Conservation (phyloP, 2,888 invertebrate genomes). For the Tribolium freemani region DNA sequence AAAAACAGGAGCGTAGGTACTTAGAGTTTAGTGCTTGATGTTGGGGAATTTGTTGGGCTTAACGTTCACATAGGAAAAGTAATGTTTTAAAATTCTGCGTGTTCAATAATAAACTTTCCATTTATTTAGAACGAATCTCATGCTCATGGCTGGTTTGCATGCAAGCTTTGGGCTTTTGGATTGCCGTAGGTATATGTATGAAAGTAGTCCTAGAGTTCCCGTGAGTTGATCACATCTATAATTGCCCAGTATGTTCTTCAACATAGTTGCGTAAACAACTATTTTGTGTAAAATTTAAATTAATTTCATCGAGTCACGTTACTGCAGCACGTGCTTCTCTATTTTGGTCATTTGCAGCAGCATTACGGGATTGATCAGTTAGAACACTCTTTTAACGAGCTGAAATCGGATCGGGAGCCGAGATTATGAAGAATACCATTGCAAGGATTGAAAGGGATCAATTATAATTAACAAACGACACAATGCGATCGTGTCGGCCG, state of each 20-base stretch:
- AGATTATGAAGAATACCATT: constrained; percentile 44
- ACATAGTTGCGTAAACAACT: constrained; percentile 41
- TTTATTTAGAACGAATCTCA: constrained; percentile 31
- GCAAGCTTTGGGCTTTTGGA: constrained; percentile 22
- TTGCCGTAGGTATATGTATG: constrained; percentile 6
- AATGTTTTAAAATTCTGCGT: constrained; percentile 26
- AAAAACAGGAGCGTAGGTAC: constrained; percentile 11
- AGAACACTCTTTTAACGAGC: constrained; percentile 28
- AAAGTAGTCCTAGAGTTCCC: constrained; percentile 21
- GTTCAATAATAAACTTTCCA: constrained; percentile 30
- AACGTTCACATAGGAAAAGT: not conserved
- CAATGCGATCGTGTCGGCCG: constrained; percentile 40
- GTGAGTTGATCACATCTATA: constrained; percentile 43
- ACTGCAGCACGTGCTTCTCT: constrained; percentile 20
- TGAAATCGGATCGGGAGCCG: constrained; percentile 14
- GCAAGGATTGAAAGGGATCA: constrained; percentile 49
- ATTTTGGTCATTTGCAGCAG: constrained; percentile 28
- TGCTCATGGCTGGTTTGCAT: constrained; percentile 30
- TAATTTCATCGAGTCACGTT: constrained; percentile 40
- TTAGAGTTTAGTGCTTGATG: constrained; percentile 1
- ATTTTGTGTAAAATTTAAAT: constrained; percentile 41
- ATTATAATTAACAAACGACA: constrained; percentile 51
- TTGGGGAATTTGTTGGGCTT: not conserved
- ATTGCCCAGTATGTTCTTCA: constrained; percentile 40
- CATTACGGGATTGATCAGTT: not conserved